Percentiles rank a stretch among this genome's conserved stretches.
phyloP scores from a whole-genome alignment of 2,797 vertebrate species.

The Epinephelus malabaricus region DNA sequence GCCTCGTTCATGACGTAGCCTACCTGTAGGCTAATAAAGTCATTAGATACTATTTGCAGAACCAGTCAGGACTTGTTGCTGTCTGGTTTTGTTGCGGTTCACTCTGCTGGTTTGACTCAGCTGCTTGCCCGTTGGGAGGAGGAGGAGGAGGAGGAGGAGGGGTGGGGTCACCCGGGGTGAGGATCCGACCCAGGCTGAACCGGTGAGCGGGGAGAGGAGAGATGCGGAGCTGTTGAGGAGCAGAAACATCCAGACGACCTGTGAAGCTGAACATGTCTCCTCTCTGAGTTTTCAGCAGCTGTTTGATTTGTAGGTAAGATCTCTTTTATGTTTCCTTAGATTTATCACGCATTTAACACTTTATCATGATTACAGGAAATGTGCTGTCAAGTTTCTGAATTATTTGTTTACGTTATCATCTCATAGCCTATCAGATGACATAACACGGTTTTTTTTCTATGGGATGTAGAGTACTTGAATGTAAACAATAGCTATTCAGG shows the following conservation, averaged over 20 bases:
- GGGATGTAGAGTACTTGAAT: not conserved
- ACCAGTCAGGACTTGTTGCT: not conserved
- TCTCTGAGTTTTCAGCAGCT: slow-evolving; percentile 16
- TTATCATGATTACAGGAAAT: not conserved
- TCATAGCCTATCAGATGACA: not conserved
- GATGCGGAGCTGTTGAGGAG: slow-evolving; percentile 39
- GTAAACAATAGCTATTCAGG: too few species aligned
- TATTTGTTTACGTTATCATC: not conserved
- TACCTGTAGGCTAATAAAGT: not conserved
- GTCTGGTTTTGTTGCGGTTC: not conserved
- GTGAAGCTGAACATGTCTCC: slow-evolving; percentile 21
- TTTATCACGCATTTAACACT: not conserved
- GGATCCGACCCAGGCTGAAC: slow-evolving; percentile 72
- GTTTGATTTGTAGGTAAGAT: slow-evolving; percentile 38
- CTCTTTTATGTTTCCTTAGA: not conserved
- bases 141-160: slow-evolving; percentile 1
- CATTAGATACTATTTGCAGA: not conserved
- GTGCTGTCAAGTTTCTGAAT: not conserved
- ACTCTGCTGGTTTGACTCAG: slow-evolving; percentile 25
- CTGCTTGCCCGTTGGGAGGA: slow-evolving; percentile 27
- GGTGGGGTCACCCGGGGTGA: slow-evolving; percentile 70
- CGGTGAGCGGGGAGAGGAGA: slow-evolving; percentile 39
- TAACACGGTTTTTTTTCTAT: not conserved
- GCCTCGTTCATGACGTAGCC: too few species aligned
- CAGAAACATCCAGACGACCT: slow-evolving; percentile 29